Evolutionary conservation across 2,888 invertebrate genomes (phyloP), one percentile per base, ranked within the genome.

Genomic region (Polydrusus cervinus): DNA sequence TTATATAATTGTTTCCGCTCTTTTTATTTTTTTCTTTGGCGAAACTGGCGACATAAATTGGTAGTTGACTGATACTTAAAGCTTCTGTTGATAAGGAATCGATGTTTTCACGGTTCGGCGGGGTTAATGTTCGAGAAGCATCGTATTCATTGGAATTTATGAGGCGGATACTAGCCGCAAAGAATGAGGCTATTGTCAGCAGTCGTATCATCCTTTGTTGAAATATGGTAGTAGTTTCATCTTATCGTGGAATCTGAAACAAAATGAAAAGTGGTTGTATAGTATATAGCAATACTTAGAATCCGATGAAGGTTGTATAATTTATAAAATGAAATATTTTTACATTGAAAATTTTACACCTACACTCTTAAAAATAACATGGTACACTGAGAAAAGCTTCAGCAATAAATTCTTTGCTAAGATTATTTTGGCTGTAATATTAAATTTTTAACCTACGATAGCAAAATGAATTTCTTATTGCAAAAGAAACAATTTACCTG

Each of bases 121-220:
- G 16, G 6, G 16, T 60, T 60, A 38, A 60, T 38, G 38, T 13
- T 16, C 38, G 16, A 16, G 57, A 38, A 60, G 18, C 38, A 38
- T 60, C 11, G 16, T 14, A 30, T 3, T 38, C 57, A 38, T 38
- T 60, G 38, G 38, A 60, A 60, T 60, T 38, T 60, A 60, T 60
- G 18, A 38, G 57, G 1, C 57, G n/a, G 57, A 60, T 60, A 16
- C 57, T 10, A 16, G 38, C 57, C 57, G 6, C 57, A 60, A 60
- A 60, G 18, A 60, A 16, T 60, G 30, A 60, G 57, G 57, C 57
- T 60, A 60, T 60, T 38, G 57, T 38, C 57, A 38, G 57, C 30
- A 60, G 14, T 38, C 57, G 57, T 60, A 60, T 60, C 57, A 60
- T 60, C 10, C 25, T 60, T 60, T 38, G 57, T 16, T 60, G 16